Base-by-base conservation (phyloP, 2,797 vertebrate genomes). In the Meriones psammophilus region DNA sequence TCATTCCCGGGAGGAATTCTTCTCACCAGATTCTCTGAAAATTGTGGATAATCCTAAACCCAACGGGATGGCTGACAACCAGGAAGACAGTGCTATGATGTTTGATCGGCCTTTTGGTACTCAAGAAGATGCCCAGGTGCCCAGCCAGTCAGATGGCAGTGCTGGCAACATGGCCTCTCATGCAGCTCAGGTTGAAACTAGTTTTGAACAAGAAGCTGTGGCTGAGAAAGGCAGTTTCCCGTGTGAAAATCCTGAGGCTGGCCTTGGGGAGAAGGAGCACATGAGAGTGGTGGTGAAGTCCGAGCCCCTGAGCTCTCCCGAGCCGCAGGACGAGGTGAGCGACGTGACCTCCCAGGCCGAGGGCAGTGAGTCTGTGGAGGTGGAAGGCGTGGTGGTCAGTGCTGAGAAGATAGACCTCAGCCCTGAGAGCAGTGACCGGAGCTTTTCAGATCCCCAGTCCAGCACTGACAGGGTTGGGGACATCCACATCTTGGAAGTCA, bases 401-500 rank as follows among this genome's bases (percentile, higher is more conserved):
- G 98, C 99, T 0, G 99, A 99, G 97, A 99, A 99, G 97, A 99
- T 99, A 56, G 99, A 99, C 97, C 98, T 99, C 97, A 99, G 99
- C 97, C 99, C 99, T 0, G 99, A 99, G 96, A 99, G 99, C 98
- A 99, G 99, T 0, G 99, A 99, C 88, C 99, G 99, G 56, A 99
- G 99, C 98, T 99, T 99, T 94, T 99, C 99, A 0, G 99, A 99
- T 87, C 99, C 99, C 0, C 99, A 99, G 97, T 99, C 99, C 56
- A 99, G 99, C 97, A 99, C 99, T 0, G 99, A 99, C 81, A 98
- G 99, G 87, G 98, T 99, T 22, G 98, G 98, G 24, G 99, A 99
- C 95, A 98, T 99, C 96, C 99, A 99, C 85, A 99, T 99, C 36
- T 98, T 99, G 95, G 99, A 99, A 95, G 98, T 98, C 94, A 97